Base-by-base conservation (phyloP, 2,797 vertebrate genomes). In the Microctenopoma lineatum region DNA sequence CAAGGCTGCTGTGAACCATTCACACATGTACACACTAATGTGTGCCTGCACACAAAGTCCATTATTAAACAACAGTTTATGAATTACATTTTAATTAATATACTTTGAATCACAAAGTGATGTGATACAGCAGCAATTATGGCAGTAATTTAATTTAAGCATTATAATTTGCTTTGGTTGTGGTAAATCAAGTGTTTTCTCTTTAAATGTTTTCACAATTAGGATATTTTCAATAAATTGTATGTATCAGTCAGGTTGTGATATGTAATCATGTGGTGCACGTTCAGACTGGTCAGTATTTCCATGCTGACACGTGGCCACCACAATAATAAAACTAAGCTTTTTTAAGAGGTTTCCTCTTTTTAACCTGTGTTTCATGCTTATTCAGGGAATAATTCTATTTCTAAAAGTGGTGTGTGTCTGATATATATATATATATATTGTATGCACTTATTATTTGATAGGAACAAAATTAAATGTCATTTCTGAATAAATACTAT, bases 61-160 rank as follows among this genome's bases (percentile, higher is more conserved):
- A 32, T 29, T 66, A 47, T 27, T 26, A 15, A 2, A 11, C 32
- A 58, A 27, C 12, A 45, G 21, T 73, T 76, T 59, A 68, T 48
- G 25, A 64, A 73, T 56, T 64, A 44, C 25, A 65, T 58, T 76
- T 59, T 45, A 59, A 81, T 65, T 65, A 44, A 62, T 63, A 32
- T 39, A 29, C 41, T 59, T 65, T 68, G 72, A 59, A 77, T 73
- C 75, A n/a, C 62, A 44, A 38, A 50, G 45, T 29, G 14, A 56
- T 72, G 25, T 63, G 59, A 53, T 62, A 53, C 48, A 59, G 55
- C 29, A 13, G 14, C 41, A 65, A 55, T 68, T 61, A 56, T 44
- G 39, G 16, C 16, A 56, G 26, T 53, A 47, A 76, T 79, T 80
- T 18, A 70, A 67, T 75, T 32, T 36, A 59, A 50, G 51, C 44